Base-by-base conservation (phyloP, 2,113 vertebrate species). In the Dicaeum eximium region DNA sequence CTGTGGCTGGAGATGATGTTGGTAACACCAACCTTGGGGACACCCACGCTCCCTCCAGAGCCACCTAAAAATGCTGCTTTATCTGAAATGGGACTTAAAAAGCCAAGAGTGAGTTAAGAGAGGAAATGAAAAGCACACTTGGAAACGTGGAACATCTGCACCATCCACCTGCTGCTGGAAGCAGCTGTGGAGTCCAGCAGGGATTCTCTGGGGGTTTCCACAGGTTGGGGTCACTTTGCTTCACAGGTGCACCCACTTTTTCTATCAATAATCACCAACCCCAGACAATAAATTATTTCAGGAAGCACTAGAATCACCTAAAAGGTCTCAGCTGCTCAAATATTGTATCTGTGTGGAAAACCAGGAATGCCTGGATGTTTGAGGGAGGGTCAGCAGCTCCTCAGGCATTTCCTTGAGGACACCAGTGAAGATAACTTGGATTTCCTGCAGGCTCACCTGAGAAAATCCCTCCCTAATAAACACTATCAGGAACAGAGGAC, bases 361-460 rank as follows among this genome's bases (percentile, higher is more conserved):
- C 3, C 23, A 10, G 5, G 1, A 7, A 0, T 15, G 35, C 23
- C 64, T 30, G 4, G 5, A 3, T 9, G 44, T 1, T 38, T 11
- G 69, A 37, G 48, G 58, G 77, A 57, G 61, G 67, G 42, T 3
- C 69, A 5, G 87, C 0, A 51, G 79, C 79, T 77, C 74, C 21
- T 28, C 16, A 7, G 66, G 60, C 23, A 0, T 54, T 20, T 62
- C 89, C 62, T 45, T 16, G 10, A 28, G 89, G 84, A 53, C 64
- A 25, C 5, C 74, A 38, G 1, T 19, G 61, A 28, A 40, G 51
- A 22, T 18, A 51, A 11, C 22, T 2, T 1, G 24, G 58, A 50
- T 77, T 69, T 65, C 80, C 69, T 15, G 27, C 27, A 17, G 66
- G 45, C 18, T 83, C 54, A 67, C 83, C 81, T 80, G 38, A 15